Base-by-base conservation (phyloP, 2,797 vertebrate species). In the Heteromormyrus szaboi region DNA sequence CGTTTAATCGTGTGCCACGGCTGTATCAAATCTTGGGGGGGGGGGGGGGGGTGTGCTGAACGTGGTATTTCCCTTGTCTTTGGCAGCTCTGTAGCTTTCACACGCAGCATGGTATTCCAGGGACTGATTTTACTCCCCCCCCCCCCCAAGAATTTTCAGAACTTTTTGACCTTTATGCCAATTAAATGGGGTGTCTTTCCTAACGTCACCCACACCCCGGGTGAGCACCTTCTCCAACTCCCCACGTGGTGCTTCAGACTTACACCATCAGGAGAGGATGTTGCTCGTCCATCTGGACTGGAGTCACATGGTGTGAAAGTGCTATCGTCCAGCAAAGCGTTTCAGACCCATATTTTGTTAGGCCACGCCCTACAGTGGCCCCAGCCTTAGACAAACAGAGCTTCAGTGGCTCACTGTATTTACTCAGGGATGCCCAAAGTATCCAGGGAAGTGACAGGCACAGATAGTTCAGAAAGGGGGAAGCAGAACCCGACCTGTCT, bases 151-250 rank as follows among this genome's bases (percentile, higher is more conserved):
- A 29, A 25, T 65, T 65, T 29, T 25, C 59, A 3, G 25, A 3
- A 65, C 19, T 12, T 11, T 25, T 46, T 84, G 2, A 22, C 22
- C 11, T 46, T n/a, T 9, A 11, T 22, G 19, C 22, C 92, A 83
- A 90, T 94, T 90, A 89, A 91, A 93, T 89, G 91, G 89, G 91
- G 90, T 93, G 94, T 95, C 37, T 91, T 91, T 93, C 90, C 88
- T 93, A 92, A 95, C 94, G 95, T n/a, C 62, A 88, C 19, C 44
- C 29, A 85, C 46, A 48, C n/a, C 81, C 81, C 3, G 1, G 48
- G 44, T 22, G 12, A 19, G 6, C 12, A 56, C 33, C 6, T 59
- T 44, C 12, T 87, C 79, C 89, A 88, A 25, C 37, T 88, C 33
- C 92, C 86, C 44, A 88, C 46, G 46, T 54, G 89, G 25, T 54